Evolutionary conservation across 2,113 vertebrate species (phyloP).

Genomic region (Pseudonaja textilis): DNA sequence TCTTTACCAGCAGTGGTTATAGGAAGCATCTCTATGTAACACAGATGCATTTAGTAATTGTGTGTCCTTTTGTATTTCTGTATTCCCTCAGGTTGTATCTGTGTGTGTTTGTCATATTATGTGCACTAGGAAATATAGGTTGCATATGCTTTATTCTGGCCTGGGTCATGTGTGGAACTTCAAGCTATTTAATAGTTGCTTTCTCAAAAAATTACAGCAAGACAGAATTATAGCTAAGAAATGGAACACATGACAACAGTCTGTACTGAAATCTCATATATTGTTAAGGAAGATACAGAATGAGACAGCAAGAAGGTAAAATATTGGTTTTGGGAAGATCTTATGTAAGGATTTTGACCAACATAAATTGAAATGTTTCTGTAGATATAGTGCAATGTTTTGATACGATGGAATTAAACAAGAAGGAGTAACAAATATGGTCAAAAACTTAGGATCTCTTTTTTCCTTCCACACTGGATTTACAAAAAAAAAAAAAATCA

Average conservation of each 20-base stretch:
- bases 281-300: background rate
- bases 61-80: background rate
- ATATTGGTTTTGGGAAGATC: background rate
- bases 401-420: background rate
- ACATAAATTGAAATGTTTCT: background rate
- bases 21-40: background rate
- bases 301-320: background rate
- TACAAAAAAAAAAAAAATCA: background rate
- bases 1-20: background rate
- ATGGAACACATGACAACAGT: background rate
- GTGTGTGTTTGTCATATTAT: background rate
- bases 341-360: background rate
- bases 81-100: background rate
- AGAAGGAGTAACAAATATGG: background rate
- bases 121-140: background rate
- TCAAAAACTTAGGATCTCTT: background rate
- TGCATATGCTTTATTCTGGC: background rate
- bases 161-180: background rate
- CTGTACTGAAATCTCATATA: background rate
- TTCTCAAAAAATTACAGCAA: background rate
- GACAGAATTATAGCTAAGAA: background rate
- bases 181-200: background rate
- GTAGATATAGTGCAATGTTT: background rate
- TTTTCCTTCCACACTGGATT: background rate
- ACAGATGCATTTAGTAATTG: background rate